phyloP scores from a whole-genome alignment of 2,113 vertebrate species.

The Polyodon spathula region DNA sequence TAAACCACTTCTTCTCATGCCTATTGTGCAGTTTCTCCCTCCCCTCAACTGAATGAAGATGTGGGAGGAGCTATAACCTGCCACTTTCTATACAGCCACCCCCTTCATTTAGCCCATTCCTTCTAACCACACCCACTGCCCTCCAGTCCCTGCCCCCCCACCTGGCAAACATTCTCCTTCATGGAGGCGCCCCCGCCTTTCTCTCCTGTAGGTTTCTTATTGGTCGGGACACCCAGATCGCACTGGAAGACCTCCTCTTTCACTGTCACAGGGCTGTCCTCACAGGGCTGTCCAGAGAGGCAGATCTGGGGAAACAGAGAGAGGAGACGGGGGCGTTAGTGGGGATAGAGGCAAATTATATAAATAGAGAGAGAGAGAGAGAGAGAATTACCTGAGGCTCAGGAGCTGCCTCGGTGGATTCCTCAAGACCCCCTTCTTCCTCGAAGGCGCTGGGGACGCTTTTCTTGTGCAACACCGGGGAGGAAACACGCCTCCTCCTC shows the following conservation, averaged over 20 bases:
- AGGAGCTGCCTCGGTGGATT: slow-evolving; percentile 16
- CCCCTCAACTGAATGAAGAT: too few species aligned
- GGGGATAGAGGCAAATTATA: neutral
- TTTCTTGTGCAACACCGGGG: slow-evolving; percentile 28
- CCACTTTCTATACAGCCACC: too few species aligned
- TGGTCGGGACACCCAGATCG: slow-evolving; percentile 55
- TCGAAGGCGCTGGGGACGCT: slow-evolving; percentile 19
- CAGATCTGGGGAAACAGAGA: slow-evolving; percentile 32
- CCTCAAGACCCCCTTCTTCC: neutral
- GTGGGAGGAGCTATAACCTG: too few species aligned
- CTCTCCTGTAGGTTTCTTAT: slow-evolving; percentile 72
- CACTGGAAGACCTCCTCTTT: slow-evolving; percentile 64
- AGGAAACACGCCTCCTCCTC: slow-evolving; percentile 18
- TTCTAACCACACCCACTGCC: too few species aligned
- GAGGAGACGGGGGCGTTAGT: too few species aligned
- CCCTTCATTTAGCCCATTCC: too few species aligned
- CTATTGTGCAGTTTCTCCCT: too few species aligned
- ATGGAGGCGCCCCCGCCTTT: slow-evolving; percentile 81
- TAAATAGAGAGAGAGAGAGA: neutral
- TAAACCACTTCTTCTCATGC: too few species aligned
- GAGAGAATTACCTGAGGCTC: slow-evolving; percentile 14
- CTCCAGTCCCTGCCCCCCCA: too few species aligned
- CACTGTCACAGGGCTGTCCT: slow-evolving; percentile 53
- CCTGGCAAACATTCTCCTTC: slow-evolving; percentile 95
- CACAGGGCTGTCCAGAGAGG: slow-evolving; percentile 27